phyloP scores from a whole-genome alignment of 2,113 vertebrate genomes.

The Lophura nycthemera region DNA sequence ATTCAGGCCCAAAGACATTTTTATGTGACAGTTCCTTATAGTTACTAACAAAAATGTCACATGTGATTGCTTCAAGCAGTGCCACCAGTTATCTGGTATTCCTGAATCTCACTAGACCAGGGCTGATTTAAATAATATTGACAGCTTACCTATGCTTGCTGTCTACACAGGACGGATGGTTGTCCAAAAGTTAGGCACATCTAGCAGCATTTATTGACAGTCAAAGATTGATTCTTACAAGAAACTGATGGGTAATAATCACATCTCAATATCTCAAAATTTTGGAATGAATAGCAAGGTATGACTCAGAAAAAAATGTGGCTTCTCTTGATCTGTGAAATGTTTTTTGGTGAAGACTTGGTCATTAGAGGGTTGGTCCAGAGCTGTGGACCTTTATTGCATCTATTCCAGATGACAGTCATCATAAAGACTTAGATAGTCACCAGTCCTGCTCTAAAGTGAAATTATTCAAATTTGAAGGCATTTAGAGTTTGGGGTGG shows the following conservation, averaged over 20 bases:
- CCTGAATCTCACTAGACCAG: neutral
- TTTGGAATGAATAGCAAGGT: neutral
- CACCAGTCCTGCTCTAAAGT: neutral
- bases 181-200: neutral
- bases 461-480: slow-evolving; percentile 3
- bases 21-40: neutral
- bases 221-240: neutral
- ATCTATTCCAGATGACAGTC: neutral
- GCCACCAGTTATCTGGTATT: neutral
- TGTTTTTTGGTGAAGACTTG: neutral
- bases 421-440: neutral
- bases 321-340: neutral
- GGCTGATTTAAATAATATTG: neutral
- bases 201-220: neutral
- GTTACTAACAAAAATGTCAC: neutral
- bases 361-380: neutral
- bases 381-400: neutral
- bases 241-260: neutral
- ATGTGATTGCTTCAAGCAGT: neutral
- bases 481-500: neutral
- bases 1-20: neutral
- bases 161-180: neutral
- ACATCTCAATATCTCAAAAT: neutral
- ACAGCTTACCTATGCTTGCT: neutral
- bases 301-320: neutral